A percentile compares a stretch with the other conserved stretches of the same genome.
These are phyloP conservation scores for Heliconius congener DNA, from an alignment of 1,140 invertebrate species.

Conservation along the genomic window DNA sequence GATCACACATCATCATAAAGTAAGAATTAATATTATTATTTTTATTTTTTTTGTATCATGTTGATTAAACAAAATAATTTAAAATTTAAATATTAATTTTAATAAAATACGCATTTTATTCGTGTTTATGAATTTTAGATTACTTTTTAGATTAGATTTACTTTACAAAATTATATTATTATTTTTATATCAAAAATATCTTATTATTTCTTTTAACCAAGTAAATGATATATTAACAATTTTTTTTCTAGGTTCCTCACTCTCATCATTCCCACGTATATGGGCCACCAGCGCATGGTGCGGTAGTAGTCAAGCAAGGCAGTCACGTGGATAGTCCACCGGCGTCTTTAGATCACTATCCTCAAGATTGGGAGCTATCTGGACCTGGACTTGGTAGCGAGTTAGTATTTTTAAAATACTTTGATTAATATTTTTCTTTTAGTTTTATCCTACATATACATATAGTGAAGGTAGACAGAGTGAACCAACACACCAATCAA, in stretches of 20 bases:
- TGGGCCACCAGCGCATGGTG: slow-evolving; percentile 52
- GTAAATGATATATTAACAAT: too few species aligned
- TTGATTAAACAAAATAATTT: too few species aligned
- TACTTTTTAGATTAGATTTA: too few species aligned
- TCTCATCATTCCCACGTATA: slow-evolving; percentile 47
- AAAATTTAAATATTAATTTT: too few species aligned
- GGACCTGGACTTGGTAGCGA: slow-evolving; percentile 83
- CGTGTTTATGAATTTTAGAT: too few species aligned
- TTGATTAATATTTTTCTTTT: neutral
- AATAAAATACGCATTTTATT: too few species aligned
- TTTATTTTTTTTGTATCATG: neutral
- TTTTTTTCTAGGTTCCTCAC: slow-evolving; percentile 43
- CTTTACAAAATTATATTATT: too few species aligned
- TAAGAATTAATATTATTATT: slow-evolving; percentile 43
- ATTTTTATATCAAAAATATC: too few species aligned
- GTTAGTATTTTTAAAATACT: slow-evolving; percentile 68
- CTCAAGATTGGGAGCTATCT: slow-evolving; percentile 81
- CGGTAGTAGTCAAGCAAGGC: slow-evolving; percentile 47
- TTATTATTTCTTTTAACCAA: too few species aligned
- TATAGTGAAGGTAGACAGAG: too few species aligned
- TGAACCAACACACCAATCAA: too few species aligned
- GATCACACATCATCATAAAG: slow-evolving; percentile 84
- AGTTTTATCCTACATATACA: too few species aligned
- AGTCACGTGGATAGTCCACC: slow-evolving; percentile 48
- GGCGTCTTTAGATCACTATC: slow-evolving; percentile 72